Evolutionary conservation across 2,113 vertebrate genomes (phyloP), one percentile per base, ranked within the genome.

Genomic region (Callipepla californica): DNA sequence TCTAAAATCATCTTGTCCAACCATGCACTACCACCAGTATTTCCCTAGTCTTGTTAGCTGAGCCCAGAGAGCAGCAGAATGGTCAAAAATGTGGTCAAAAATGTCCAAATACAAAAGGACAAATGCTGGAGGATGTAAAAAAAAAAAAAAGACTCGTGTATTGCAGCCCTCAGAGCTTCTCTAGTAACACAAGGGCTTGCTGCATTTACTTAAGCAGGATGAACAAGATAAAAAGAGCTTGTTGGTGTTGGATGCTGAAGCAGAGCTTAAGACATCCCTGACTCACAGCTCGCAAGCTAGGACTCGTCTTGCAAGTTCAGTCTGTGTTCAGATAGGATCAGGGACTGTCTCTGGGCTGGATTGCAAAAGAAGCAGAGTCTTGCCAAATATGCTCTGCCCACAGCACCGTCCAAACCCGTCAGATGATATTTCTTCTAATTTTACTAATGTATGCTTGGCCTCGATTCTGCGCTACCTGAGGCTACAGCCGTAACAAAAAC

Each of bases 391-490:
- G 84, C 66, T 96, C 85, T 96, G 96, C 96, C 93, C 97, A 94
- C 92, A 95, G 93, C 90, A 94, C 86, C 6, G 96, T 96, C 96
- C 96, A 89, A 93, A 94, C 96, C 94, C 74, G 93, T 95, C 96
- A 91, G 96, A 95, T 94, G 94, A 95, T 96, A 85, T 89, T 95
- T 96, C 75, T 92, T 84, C 92, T 96, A 85, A 93, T 94, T 97
- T 96, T 93, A 92, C 93, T 97, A 96, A 95, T 95, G 93, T 95
- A 92, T 95, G 87, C 94, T 95, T 97, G 97, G 97, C 95, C 80
- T 15, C 1, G 2, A 7, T 95, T 96, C 93, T 66, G 58, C 0
- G 23, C 67, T 96, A 95, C 97, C 97, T 93, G 91, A 65, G 97
- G 97, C 96, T 93, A 97, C 70, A 91, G 94, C 85, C 0, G 19